phyloP scores from a whole-genome alignment of 2,888 invertebrate genomes.

The Hymenopus coronatus region DNA sequence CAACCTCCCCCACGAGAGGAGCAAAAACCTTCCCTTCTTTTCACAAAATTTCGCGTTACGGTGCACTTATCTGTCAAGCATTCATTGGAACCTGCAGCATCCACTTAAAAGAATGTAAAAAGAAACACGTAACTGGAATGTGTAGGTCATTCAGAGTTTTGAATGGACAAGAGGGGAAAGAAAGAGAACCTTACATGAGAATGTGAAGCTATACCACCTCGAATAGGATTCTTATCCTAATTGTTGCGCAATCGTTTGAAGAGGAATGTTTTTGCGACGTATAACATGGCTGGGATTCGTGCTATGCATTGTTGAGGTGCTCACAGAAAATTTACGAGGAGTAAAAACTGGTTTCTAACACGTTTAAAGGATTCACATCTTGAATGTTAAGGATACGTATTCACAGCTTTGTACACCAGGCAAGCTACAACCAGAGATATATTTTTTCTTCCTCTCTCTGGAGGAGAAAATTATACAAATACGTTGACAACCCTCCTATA shows the following conservation, averaged over 20 bases:
- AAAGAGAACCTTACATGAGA: neutral
- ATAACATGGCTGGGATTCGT: neutral
- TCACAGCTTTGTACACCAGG: too few species aligned
- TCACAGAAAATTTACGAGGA: neutral
- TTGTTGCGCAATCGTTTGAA: neutral
- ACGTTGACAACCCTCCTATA: too few species aligned
- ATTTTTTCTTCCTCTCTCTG: too few species aligned
- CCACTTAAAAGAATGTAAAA: neutral
- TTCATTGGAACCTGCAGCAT: neutral
- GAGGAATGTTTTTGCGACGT: neutral
- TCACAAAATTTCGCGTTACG: neutral
- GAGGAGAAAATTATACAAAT: too few species aligned
- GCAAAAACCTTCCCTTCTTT: neutral
- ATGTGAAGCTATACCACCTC: neutral
- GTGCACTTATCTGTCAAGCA: neutral
- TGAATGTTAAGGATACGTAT: too few species aligned
- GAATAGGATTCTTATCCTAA: neutral
- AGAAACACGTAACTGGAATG: neutral
- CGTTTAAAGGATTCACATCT: too few species aligned
- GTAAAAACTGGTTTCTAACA: neutral
- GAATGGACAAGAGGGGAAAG: neutral
- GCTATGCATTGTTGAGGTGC: neutral
- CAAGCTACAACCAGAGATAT: too few species aligned
- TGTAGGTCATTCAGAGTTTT: neutral
- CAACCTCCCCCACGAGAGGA: neutral